Conservation (phyloP, 2,113 vertebrate species). For the Catharus bicknelli region DNA sequence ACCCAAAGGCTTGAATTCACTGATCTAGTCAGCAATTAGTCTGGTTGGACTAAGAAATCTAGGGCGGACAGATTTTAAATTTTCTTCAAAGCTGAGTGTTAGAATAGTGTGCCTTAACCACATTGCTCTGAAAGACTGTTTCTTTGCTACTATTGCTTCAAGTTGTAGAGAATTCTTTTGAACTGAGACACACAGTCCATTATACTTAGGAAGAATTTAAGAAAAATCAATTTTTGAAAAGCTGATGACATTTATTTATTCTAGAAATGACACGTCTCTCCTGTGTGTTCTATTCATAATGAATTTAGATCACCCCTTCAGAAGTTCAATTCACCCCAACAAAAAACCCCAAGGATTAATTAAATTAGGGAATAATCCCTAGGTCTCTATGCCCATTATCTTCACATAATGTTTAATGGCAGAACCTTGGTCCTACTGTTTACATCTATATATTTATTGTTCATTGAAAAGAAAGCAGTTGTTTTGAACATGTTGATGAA, state of each 20-base stretch:
- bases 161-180: background rate
- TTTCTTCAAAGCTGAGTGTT: background rate
- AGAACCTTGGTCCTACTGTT: background rate
- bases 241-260: background rate
- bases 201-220: background rate
- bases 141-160: background rate
- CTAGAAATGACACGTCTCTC: background rate
- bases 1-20: background rate
- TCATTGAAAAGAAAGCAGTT: background rate
- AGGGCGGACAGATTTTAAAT: background rate
- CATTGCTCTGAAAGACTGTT: background rate
- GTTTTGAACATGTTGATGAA: background rate
- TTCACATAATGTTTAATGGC: background rate
- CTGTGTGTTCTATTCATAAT: conserved; percentile 36
- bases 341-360: accelerated
- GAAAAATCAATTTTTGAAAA: conserved; percentile 40
- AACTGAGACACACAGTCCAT: background rate
- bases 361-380: background rate
- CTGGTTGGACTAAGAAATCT: background rate
- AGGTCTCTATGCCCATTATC: background rate
- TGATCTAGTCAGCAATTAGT: background rate
- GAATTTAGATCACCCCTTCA: background rate
- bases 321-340: background rate
- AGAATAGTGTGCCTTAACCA: background rate
- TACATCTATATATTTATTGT: background rate